phyloP scores from a whole-genome alignment of 2,113 vertebrate genomes.

The Bombycilla garrulus region DNA sequence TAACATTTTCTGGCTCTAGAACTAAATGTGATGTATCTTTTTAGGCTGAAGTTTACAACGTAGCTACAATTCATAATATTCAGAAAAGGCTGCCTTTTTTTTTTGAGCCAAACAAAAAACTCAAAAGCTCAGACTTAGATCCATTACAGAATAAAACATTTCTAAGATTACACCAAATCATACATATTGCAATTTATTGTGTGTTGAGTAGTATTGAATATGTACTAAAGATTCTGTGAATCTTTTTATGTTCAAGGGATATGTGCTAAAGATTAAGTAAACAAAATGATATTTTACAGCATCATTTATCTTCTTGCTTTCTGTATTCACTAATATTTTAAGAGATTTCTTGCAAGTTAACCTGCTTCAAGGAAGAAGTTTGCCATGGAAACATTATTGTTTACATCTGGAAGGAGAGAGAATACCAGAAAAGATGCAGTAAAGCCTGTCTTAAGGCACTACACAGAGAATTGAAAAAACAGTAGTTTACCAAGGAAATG shows the following conservation, averaged over 20 bases:
- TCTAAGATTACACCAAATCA: not conserved
- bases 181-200: not conserved
- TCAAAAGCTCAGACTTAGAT: not conserved
- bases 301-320: not conserved
- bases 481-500: not conserved
- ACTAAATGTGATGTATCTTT: not conserved
- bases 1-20: not conserved
- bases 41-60: not conserved
- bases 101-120: not conserved
- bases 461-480: not conserved
- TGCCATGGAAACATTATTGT: not conserved
- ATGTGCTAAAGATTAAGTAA: not conserved
- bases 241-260: not conserved
- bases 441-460: not conserved
- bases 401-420: not conserved
- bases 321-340: not conserved
- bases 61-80: not conserved
- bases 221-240: not conserved
- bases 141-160: not conserved
- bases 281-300: not conserved
- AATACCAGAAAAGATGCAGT: not conserved
- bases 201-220: not conserved
- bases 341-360: not conserved
- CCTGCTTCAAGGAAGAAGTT: not conserved
- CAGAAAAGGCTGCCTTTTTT: not conserved